phyloP scores from a whole-genome alignment of 2,888 invertebrate genomes.

The Cheilosia variabilis region DNA sequence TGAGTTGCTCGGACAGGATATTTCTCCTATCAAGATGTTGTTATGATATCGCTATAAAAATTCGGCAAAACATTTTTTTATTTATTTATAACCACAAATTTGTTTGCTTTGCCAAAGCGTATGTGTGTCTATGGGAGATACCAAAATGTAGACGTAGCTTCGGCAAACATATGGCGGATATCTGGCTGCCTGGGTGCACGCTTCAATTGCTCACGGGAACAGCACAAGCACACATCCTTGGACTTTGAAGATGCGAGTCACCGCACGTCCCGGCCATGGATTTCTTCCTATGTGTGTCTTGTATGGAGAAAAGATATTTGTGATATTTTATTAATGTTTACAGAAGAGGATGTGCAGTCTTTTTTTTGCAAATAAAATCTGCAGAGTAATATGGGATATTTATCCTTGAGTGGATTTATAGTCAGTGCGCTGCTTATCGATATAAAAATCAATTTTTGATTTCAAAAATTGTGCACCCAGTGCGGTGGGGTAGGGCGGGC shows the following conservation, averaged over 20 bases:
- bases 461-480: conserved; percentile 53
- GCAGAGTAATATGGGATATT: conserved; percentile 75
- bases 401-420: conserved; percentile 81
- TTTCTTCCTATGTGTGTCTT: conserved; percentile 22
- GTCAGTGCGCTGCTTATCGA: conserved; percentile 76
- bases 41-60: conserved; percentile 75
- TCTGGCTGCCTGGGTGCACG: conserved; percentile 52
- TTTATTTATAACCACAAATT: conserved; percentile 76
- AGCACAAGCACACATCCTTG: conserved; percentile 27
- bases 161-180: conserved; percentile 47
- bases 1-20: conserved; percentile 75
- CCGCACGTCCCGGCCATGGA: conserved; percentile 55
- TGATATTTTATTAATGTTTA: conserved; percentile 76
- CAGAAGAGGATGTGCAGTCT: conserved; percentile 55
- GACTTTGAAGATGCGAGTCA: conserved; percentile 32
- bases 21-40: conserved; percentile 72
- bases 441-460: conserved; percentile 76
- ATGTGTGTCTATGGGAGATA: conserved; percentile 40
- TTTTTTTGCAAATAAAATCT: conserved; percentile 73
- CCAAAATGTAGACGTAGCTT: neutral
- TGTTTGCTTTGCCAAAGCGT: conserved; percentile 55
- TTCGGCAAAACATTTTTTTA: conserved; percentile 70
- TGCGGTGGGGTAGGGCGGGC: conserved; percentile 13
- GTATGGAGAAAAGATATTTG: conserved; percentile 60
- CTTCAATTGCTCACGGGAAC: conserved; percentile 56